Evolutionary conservation across 2,113 vertebrate species (phyloP).

Genomic region (Elachura formosa): DNA sequence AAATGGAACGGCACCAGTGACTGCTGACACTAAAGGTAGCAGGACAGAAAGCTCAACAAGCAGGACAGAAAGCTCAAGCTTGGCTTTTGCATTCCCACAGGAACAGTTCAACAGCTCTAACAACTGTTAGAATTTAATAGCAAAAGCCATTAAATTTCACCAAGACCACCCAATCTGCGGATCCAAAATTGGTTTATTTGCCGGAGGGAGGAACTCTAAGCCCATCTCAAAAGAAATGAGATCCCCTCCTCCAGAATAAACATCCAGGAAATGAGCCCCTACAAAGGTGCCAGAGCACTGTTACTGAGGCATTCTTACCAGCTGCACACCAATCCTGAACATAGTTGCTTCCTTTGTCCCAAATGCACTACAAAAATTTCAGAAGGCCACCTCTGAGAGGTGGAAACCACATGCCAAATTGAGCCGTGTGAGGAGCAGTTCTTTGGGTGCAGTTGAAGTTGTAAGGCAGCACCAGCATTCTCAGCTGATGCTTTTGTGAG

Average conservation of each 20-base stretch:
- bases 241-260: neutral
- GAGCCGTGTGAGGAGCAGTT: neutral
- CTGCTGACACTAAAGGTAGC: neutral
- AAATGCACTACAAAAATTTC: neutral
- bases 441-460: neutral
- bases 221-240: neutral
- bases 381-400: neutral
- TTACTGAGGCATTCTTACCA: no score
- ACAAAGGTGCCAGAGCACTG: neutral
- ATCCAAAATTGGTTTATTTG: neutral
- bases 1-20: accelerated
- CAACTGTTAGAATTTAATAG: no score
- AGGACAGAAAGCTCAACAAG: neutral
- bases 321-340: neutral
- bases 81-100: neutral
- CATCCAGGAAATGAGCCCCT: neutral
- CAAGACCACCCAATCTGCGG: accelerated
- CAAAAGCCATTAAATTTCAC: neutral
- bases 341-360: neutral
- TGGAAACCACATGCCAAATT: neutral
- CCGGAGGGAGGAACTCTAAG: neutral
- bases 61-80: neutral
- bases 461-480: neutral
- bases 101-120: neutral
- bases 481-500: neutral